phyloP scores from a whole-genome alignment of 2,113 vertebrate genomes.

The Athene cunicularia region DNA sequence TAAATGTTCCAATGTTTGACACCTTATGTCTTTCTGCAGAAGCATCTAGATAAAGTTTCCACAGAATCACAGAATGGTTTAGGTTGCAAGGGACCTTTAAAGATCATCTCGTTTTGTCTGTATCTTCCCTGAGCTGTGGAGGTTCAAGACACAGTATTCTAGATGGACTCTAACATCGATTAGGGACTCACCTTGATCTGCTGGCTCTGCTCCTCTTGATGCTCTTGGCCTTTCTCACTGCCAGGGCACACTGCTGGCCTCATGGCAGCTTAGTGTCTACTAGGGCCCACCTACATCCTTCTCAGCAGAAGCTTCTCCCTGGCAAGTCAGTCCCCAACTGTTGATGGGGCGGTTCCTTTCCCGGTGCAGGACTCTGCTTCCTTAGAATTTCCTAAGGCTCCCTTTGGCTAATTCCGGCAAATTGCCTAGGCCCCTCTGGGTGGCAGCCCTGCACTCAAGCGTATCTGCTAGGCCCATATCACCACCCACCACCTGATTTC shows the following conservation, averaged over 20 bases:
- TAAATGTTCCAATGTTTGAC: not conserved
- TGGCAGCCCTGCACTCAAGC: not conserved
- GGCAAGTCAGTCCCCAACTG: not conserved
- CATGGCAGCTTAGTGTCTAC: not conserved
- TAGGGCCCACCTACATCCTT: not conserved
- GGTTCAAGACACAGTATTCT: not conserved
- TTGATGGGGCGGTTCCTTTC: not conserved
- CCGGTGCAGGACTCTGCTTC: no score
- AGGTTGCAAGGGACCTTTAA: not conserved
- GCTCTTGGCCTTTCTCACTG: not conserved
- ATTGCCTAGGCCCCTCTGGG: not conserved
- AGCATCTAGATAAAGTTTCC: not conserved
- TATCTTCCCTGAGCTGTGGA: not conserved
- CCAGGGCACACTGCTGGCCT: not conserved
- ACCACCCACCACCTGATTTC: not conserved
- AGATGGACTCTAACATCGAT: not conserved
- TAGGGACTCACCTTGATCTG: not conserved
- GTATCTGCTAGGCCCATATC: not conserved
- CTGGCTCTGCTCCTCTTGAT: not conserved
- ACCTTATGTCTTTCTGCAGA: not conserved
- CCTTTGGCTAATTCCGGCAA: not conserved
- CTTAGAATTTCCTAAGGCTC: not conserved
- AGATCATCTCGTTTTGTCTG: not conserved
- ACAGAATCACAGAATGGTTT: not conserved
- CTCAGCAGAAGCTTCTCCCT: not conserved